Evolutionary conservation across 2,888 invertebrate genomes (phyloP).

Genomic region (Drosophila antonietae): DNA sequence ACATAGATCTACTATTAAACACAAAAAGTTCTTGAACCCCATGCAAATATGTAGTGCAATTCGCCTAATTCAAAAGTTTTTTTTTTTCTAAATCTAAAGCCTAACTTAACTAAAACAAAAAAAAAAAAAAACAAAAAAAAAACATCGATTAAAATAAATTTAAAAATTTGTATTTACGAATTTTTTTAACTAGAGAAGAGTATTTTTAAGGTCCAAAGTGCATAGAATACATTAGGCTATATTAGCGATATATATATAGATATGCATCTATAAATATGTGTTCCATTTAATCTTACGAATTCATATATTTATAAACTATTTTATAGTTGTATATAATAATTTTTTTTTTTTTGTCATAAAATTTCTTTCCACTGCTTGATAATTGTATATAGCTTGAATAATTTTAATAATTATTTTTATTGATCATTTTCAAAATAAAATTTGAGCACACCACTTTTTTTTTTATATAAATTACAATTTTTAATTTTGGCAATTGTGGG

Average conservation of each 20-base stretch:
- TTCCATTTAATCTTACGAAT: background rate
- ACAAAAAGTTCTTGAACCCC: background rate
- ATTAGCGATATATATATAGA: background rate
- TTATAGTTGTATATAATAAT: constrained; percentile 24
- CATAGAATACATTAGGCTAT: constrained; percentile 4
- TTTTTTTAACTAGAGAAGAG: background rate
- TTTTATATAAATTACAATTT: background rate
- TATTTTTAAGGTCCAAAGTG: constrained; percentile 9
- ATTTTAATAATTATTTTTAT: constrained; percentile 24
- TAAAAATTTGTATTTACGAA: constrained; percentile 2
- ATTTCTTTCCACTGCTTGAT: constrained; percentile 3
- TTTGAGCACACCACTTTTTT: background rate
- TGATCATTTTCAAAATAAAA: constrained; percentile 14
- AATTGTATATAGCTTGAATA: constrained; percentile 23
- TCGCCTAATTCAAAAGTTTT: background rate
- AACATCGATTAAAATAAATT: background rate
- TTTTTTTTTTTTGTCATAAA: constrained; percentile 7
- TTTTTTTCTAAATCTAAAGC: constrained; percentile 4
- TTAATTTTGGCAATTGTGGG: background rate
- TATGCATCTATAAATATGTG: background rate
- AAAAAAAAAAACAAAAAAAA: background rate
- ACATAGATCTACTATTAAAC: background rate
- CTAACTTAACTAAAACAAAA: background rate
- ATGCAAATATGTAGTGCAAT: constrained; percentile 3
- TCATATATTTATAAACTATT: constrained; percentile 1